Base-by-base conservation (phyloP, 2,888 invertebrate species). In the Synanthedon vespiformis region DNA sequence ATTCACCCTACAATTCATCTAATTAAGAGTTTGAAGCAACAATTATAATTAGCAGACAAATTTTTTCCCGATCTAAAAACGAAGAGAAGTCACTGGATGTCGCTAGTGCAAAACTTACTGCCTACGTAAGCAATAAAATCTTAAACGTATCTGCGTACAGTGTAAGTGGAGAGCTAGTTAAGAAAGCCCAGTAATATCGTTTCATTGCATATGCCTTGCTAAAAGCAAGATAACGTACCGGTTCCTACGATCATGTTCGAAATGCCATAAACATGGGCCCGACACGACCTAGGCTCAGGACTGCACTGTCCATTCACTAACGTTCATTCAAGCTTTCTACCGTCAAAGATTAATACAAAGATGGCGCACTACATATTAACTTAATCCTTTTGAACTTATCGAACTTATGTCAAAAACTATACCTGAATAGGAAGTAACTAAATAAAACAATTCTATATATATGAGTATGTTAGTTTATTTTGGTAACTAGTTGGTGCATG, bases 311-410 rank as follows among this genome's bases (percentile, higher is more conserved):
- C 80, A 81, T 82, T 84, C 80, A 82, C 75, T 65, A 68, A 65
- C 62, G 65, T 74, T 74, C 81, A 83, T 84, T 84, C 77, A 84
- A 76, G 78, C 80, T 84, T 83, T 82, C 83, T 82, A 80, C 57
- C 58, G 55, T 12, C 75, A 78, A 55, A 80, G 79, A 77, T 48
- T 67, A 70, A 14, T 5, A 16, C 22, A 48, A 16, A 22, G 44
- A 44, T 44, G 34, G 34, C 10, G 34, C 34, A 34, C 34, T 34
- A 34, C 34, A 34, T 8, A 34, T 2, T 5, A 34, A 34, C 34
- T 34, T 27, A 27, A 27, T 27, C 27, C 5, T 27, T 27, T 0
- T 34, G 8, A 8, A 34, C 27, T 34, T 34, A 34, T 34, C 6
- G 8, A 34, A 34, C 8, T 34, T 8, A 34, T 34, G 27, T 34